A percentile compares a stretch with the other conserved stretches of the same genome.
Conservation (phyloP, 2,888 invertebrate species). For the Ditula angustiorana region DNA sequence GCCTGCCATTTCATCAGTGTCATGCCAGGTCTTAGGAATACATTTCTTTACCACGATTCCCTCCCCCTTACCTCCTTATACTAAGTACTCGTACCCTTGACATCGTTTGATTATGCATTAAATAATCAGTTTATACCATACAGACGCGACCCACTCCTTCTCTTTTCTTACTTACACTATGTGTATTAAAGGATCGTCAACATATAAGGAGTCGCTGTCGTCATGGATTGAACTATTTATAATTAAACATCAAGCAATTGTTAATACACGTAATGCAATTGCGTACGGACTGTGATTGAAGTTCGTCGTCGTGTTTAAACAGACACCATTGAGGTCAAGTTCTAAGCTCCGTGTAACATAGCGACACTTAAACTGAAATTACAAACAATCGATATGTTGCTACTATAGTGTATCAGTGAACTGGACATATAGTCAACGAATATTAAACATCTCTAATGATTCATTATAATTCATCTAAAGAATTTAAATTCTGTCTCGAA, state of each 20-base stretch:
- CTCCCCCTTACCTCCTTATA: too few species aligned
- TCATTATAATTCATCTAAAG: conserved; percentile 44
- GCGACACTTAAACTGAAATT: conserved; percentile 8
- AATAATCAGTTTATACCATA: too few species aligned
- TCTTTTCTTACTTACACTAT: too few species aligned
- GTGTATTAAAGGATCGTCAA: too few species aligned
- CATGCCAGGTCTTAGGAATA: not conserved
- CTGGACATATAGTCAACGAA: conserved; percentile 42
- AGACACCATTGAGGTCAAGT: conserved; percentile 1
- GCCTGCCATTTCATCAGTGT: not conserved
- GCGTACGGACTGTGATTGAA: not conserved
- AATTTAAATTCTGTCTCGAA: conserved; percentile 52
- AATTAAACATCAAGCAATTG: not conserved
- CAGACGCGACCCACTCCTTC: too few species aligned
- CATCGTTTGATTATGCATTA: too few species aligned
- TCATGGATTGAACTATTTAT: not conserved
- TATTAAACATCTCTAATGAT: conserved; percentile 44
- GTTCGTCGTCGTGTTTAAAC: conserved; percentile 2
- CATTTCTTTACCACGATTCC: too few species aligned
- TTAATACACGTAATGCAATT: not conserved
- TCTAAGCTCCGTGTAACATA: conserved; percentile 1
- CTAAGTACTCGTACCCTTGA: too few species aligned
- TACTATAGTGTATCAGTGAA: conserved; percentile 27
- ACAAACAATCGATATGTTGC: conserved; percentile 37
- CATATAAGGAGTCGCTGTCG: too few species aligned